Evolutionary conservation across 2,888 invertebrate species (phyloP).

Genomic region (Fragum fragum): DNA sequence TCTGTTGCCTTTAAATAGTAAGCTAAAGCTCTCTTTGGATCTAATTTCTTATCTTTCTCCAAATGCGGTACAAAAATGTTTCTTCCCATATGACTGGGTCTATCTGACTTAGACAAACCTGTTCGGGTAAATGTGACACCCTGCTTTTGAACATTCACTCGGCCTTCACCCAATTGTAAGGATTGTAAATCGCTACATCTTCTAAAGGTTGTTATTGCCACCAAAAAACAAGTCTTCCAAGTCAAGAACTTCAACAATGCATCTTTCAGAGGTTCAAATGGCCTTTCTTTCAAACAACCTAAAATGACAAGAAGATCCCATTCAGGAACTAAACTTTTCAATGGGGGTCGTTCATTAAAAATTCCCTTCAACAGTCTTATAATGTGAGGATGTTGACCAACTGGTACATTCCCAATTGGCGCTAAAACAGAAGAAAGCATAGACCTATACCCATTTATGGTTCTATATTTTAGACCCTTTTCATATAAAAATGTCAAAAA

Average conservation of each 20-base stretch:
- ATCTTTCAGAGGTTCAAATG: constrained; percentile 27
- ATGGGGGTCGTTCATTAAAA: too few relatives aligned
- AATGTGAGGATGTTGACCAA: too few relatives aligned
- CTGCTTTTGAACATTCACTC: constrained; percentile 23
- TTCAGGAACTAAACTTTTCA: too few relatives aligned
- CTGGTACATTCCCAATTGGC: too few relatives aligned
- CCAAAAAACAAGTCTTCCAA: constrained; percentile 41
- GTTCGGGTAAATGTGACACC: constrained; percentile 34
- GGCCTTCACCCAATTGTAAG: constrained; percentile 33
- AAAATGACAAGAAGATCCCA: too few relatives aligned
- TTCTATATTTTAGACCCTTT: too few relatives aligned
- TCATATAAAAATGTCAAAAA: too few relatives aligned
- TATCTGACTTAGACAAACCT: constrained; percentile 31
- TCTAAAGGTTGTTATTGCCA: constrained; percentile 46
- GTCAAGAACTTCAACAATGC: constrained; percentile 24
- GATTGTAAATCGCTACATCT: constrained; percentile 45
- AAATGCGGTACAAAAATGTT: constrained; percentile 40
- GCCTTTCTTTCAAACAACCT: not conserved
- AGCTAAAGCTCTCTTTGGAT: too few relatives aligned
- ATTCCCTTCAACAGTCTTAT: too few relatives aligned
- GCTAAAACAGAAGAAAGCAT: too few relatives aligned
- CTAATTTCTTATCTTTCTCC: constrained; percentile 28
- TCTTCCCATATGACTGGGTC: constrained; percentile 18
- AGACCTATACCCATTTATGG: too few relatives aligned
- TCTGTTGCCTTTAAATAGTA: too few relatives aligned